Base-by-base conservation (phyloP, 2,113 vertebrate species). In the Cygnus buccinator region DNA sequence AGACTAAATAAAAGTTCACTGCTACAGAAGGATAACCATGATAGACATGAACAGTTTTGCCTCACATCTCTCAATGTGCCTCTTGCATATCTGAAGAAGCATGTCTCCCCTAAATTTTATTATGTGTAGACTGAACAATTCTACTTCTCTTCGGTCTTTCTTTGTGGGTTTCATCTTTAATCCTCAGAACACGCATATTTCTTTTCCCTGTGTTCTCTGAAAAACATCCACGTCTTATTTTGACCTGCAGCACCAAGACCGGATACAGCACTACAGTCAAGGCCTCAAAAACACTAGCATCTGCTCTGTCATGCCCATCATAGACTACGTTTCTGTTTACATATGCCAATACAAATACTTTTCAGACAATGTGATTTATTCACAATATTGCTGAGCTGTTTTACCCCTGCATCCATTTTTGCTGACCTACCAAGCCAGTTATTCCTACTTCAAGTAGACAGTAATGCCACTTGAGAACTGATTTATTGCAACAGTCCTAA, bases 371-470 rank as follows among this genome's bases (percentile, higher is more conserved):
- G 33, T 87, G 57, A 85, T 48, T 48, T 85, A 44, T 6, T 87
- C 58, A 68, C 4, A 29, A 3, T 94, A 85, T 70, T 70, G 54
- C 87, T 95, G 89, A 84, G 73, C 61, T 72, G 33, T 75, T 92
- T 89, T 82, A 76, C 22, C 73, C 77, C 28, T 0, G 0, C 77
- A 82, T 95, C 81, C 48, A 52, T 93, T 96, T 87, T 91, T 93
- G 62, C 74, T 87, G 93, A 94, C 62, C 74, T 82, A 14, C 48
- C 87, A 86, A 88, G 85, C 39, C 63, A 79, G 87, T 63, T 87
- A 78, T n/a, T 94, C 95, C 73, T 93, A 57, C 35, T 58, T 95
- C 77, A 87, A 65, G 68, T 62, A 90, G 90, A 71, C 67, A 92
- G 72, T 84, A 89, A 79, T 87, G 84, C 79, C 63, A 13, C 76